A percentile compares a stretch with the other conserved stretches of the same genome.
phyloP scores from a whole-genome alignment of 2,888 invertebrate genomes.

The Allygus modestus region DNA sequence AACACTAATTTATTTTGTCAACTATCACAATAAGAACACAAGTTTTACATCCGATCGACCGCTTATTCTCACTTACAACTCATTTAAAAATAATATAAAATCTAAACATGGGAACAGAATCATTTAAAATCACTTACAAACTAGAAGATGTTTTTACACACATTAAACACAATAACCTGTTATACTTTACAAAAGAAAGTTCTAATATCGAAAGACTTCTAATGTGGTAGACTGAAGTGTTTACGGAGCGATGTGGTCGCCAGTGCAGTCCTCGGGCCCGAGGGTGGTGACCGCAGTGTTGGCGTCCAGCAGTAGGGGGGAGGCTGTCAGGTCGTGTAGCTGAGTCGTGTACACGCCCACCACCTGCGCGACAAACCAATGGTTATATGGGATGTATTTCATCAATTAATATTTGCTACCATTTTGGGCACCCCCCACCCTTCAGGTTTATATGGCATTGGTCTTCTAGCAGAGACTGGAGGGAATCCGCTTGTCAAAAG shows the following conservation, averaged over 20 bases:
- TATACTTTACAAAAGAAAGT: neutral
- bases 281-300: conserved; percentile 58
- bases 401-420: neutral
- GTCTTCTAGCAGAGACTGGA: no score
- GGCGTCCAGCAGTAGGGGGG: conserved; percentile 54
- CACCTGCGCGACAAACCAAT: conserved; percentile 50
- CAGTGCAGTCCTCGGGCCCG: conserved; percentile 22
- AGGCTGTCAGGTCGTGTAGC: conserved; percentile 42
- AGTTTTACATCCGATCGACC: no score
- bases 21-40: no score
- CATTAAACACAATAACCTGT: neutral
- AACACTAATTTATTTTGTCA: no score
- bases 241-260: neutral
- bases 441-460: neutral
- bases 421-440: no score
- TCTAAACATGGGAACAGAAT: no score
- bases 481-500: no score
- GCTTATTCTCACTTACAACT: no score
- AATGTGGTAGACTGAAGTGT: neutral
- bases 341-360: conserved; percentile 63
- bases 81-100: no score
- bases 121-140: neutral
- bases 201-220: neutral
- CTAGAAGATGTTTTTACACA: neutral
- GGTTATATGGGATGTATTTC: no score